phyloP scores from a whole-genome alignment of 2,113 vertebrate species.

The Tachycineta bicolor region DNA sequence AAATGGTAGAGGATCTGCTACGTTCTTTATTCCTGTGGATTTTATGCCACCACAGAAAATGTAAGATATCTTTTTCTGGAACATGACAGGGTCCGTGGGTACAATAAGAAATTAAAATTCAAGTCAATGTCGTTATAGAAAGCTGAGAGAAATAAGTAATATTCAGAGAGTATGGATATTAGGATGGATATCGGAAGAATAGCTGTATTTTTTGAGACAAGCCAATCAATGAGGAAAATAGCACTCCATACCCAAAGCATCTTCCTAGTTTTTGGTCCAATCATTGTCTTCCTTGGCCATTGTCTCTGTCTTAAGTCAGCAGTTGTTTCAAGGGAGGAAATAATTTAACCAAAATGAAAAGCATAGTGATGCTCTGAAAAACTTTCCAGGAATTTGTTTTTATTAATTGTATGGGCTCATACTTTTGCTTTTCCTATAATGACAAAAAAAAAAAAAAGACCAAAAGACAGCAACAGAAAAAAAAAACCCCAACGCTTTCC shows the following conservation, averaged over 20 bases:
- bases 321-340: background rate
- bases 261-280: background rate
- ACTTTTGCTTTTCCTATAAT: background rate
- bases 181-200: background rate
- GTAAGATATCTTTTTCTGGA: background rate
- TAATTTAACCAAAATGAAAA: background rate
- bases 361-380: background rate
- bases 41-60: background rate
- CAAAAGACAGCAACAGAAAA: background rate
- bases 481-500: accelerated
- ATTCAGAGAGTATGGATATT: background rate
- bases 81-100: background rate
- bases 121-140: background rate
- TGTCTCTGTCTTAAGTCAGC: background rate
- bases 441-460: background rate
- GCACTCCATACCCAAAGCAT: background rate
- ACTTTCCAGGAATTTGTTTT: background rate
- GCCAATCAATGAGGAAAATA: background rate
- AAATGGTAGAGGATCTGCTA: background rate
- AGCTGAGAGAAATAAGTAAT: background rate
- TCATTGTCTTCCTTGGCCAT: background rate
- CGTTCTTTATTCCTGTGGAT: background rate
- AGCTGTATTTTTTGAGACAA: background rate
- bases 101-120: background rate
- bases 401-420: background rate